Conservation (phyloP, 2,797 vertebrate species). For the Propithecus deckenii region DNA sequence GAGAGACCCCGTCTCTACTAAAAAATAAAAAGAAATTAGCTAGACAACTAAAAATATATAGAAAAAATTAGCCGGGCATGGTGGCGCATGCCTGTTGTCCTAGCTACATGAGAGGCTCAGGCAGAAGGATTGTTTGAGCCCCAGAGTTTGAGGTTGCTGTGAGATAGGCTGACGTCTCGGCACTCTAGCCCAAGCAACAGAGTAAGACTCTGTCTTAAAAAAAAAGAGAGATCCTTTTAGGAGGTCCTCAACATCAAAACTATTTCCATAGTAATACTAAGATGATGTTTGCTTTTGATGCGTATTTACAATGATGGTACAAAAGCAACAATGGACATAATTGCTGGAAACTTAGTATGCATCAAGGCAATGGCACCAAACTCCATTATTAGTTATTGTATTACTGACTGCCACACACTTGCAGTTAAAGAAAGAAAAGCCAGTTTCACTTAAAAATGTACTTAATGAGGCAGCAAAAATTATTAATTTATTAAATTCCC, state of each 20-base stretch:
- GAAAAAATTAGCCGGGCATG: too few species aligned
- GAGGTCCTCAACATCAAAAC: background rate
- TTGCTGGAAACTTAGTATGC: background rate
- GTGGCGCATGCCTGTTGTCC: too few species aligned
- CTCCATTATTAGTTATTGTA: background rate
- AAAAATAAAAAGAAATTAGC: too few species aligned
- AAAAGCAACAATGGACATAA: background rate
- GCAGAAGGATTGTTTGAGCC: too few species aligned
- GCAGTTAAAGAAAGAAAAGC: background rate
- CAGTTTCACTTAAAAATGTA: background rate
- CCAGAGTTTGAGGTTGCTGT: too few species aligned
- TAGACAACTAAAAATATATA: too few species aligned
- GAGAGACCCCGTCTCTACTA: too few species aligned
- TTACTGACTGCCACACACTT: background rate
- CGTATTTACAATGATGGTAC: background rate
- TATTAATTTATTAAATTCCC: background rate
- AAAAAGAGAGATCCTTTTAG: background rate
- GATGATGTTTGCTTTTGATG: background rate
- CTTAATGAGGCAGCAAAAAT: background rate
- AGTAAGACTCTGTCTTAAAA: too few species aligned
- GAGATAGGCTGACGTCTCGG: too few species aligned
- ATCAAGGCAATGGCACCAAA: background rate
- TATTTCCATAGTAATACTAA: background rate
- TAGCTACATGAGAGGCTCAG: too few species aligned
- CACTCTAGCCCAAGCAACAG: too few species aligned